Evolutionary conservation across 2,888 invertebrate species (phyloP).

Genomic region (Eueremaeus valkanovi): DNA sequence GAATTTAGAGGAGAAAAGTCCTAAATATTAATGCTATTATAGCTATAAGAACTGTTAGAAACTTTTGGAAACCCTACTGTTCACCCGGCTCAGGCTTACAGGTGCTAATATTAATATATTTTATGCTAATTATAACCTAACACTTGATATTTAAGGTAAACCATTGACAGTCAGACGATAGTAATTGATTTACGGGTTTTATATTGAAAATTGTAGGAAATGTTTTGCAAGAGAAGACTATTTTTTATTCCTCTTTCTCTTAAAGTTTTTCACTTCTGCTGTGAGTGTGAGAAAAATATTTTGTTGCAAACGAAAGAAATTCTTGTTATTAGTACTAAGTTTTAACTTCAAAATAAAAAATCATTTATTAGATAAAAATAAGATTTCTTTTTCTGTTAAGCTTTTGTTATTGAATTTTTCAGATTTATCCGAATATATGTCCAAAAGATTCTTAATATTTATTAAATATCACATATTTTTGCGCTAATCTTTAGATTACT

Average conservation of each 20-base stretch:
- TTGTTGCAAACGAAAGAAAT: background rate
- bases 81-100: background rate
- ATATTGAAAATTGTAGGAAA: background rate
- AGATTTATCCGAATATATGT: too few species aligned
- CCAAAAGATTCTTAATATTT: too few species aligned
- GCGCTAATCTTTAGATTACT: too few species aligned
- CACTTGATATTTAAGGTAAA: background rate
- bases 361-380: background rate
- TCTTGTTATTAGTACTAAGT: background rate
- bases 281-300: constrained; percentile 6
- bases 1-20: too few species aligned
- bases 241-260: background rate
- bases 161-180: background rate
- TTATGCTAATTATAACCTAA: constrained; percentile 28
- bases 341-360: background rate
- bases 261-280: background rate
- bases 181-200: constrained; percentile 24
- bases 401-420: background rate
- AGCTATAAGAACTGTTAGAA: too few species aligned
- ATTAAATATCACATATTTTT: too few species aligned
- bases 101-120: constrained; percentile 29
- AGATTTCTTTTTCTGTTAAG: too few species aligned
- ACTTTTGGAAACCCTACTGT: constrained; percentile 13
- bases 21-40: too few species aligned
- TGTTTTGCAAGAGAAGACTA: background rate